Evolutionary conservation across 2,888 invertebrate species (phyloP).

Genomic region (Trimorus sp.): DNA sequence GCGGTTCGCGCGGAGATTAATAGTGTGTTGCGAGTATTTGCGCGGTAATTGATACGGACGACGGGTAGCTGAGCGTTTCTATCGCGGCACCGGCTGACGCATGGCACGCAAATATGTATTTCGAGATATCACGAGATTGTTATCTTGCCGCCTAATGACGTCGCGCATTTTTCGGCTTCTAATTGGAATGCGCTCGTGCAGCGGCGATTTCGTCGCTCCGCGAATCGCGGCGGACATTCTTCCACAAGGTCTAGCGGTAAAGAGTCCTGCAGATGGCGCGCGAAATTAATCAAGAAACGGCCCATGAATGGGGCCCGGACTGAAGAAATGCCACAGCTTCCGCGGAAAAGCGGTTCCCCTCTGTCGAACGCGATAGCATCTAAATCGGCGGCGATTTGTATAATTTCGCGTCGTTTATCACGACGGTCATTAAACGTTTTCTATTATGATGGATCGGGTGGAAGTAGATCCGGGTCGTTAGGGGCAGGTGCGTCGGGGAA

Average conservation of each 20-base stretch:
- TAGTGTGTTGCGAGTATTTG: conserved; percentile 50
- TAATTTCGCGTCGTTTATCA: conserved; percentile 47
- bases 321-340: no score
- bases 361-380: conserved; percentile 24
- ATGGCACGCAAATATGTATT: conserved; percentile 35
- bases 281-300: no score
- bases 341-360: not conserved
- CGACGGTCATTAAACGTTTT: conserved; percentile 33
- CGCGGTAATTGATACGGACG: conserved; percentile 55
- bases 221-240: no score
- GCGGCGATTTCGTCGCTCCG: no score
- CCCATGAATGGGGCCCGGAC: no score
- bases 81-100: conserved; percentile 37
- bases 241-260: no score
- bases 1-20: conserved; percentile 41
- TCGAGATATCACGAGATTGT: conserved; percentile 34
- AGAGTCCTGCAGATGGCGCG: no score
- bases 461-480: conserved; percentile 28
- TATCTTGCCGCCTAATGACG: conserved; percentile 18
- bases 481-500: conserved; percentile 46
- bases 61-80: conserved; percentile 47
- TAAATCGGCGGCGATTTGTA: conserved; percentile 29
- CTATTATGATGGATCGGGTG: conserved; percentile 46
- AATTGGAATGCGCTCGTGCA: not conserved
- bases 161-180: conserved; percentile 1